A percentile compares a stretch with the other conserved stretches of the same genome.
Evolutionary conservation across 2,113 vertebrate genomes (phyloP).

Genomic region (Smithornis capensis): DNA sequence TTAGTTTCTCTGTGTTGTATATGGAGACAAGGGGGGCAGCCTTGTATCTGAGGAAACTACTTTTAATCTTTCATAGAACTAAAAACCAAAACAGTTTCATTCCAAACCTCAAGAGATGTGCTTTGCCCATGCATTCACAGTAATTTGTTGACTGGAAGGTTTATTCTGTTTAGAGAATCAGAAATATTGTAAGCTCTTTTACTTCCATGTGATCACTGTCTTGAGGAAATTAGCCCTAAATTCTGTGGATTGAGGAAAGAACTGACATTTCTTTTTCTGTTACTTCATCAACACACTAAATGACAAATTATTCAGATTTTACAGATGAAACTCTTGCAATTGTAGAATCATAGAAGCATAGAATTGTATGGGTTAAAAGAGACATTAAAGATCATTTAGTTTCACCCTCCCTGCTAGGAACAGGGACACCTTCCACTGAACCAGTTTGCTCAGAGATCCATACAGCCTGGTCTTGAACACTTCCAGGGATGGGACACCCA

Average conservation of each 20-base stretch:
- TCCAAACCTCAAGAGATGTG: fast-evolving
- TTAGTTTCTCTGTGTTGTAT: not conserved
- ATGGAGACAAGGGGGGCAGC: not conserved
- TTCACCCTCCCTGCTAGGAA: not conserved
- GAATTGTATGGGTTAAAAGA: fast-evolving
- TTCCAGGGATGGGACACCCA: not conserved
- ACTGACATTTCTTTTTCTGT: not conserved
- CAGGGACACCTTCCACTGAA: not conserved
- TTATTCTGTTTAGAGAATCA: not conserved
- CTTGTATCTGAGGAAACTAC: not conserved
- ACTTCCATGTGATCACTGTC: not conserved
- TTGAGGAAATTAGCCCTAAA: not conserved
- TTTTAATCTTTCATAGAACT: not conserved
- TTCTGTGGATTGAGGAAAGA: not conserved
- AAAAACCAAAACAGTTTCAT: not conserved
- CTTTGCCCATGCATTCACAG: not conserved
- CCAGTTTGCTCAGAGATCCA: too few relatives aligned
- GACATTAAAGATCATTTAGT: too few relatives aligned
- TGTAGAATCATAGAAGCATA: not conserved
- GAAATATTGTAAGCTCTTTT: not conserved
- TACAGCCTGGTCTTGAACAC: not conserved
- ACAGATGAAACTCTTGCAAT: not conserved
- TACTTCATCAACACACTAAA: not conserved
- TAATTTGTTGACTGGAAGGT: not conserved
- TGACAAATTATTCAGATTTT: not conserved